phyloP scores from a whole-genome alignment of 2,888 invertebrate genomes.

The Bombyx huttoni region DNA sequence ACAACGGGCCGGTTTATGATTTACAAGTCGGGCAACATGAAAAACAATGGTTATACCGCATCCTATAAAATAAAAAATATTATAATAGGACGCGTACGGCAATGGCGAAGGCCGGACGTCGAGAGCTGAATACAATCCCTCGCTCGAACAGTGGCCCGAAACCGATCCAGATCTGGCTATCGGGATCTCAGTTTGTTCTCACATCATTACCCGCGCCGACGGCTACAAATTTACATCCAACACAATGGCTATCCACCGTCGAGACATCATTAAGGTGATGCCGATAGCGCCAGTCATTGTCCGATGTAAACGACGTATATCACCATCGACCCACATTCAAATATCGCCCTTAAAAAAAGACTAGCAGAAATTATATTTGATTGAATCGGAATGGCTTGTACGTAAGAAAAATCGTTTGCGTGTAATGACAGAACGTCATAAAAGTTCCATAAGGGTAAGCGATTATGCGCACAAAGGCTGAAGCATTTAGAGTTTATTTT shows the following conservation, averaged over 20 bases:
- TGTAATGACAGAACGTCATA: slow-evolving; percentile 61
- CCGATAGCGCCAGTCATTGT: slow-evolving; percentile 63
- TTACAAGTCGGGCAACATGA: slow-evolving; percentile 36
- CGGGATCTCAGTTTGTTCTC: slow-evolving; percentile 72
- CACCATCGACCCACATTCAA: slow-evolving; percentile 13
- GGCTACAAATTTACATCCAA: slow-evolving; percentile 73
- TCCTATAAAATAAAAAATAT: slow-evolving; percentile 33
- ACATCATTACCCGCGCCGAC: slow-evolving; percentile 74
- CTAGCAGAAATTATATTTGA: slow-evolving; percentile 18
- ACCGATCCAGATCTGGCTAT: slow-evolving; percentile 66
- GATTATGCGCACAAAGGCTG: slow-evolving; percentile 41
- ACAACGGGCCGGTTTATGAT: slow-evolving; percentile 23
- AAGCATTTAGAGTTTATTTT: slow-evolving; percentile 37
- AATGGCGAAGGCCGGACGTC: slow-evolving; percentile 32
- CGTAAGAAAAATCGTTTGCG: slow-evolving; percentile 18
- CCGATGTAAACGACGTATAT: slow-evolving; percentile 34
- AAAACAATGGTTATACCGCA: slow-evolving; percentile 38
- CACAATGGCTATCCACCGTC: slow-evolving; percentile 73
- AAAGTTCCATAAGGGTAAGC: slow-evolving; percentile 35
- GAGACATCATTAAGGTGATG: slow-evolving; percentile 74
- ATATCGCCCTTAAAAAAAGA: slow-evolving; percentile 26
- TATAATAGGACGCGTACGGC: slow-evolving; percentile 33
- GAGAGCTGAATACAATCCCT: slow-evolving; percentile 51
- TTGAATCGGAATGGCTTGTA: slow-evolving; percentile 26
- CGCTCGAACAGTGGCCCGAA: slow-evolving; percentile 46